phyloP scores from a whole-genome alignment of 2,113 vertebrate genomes.

The Dicaeum eximium region DNA sequence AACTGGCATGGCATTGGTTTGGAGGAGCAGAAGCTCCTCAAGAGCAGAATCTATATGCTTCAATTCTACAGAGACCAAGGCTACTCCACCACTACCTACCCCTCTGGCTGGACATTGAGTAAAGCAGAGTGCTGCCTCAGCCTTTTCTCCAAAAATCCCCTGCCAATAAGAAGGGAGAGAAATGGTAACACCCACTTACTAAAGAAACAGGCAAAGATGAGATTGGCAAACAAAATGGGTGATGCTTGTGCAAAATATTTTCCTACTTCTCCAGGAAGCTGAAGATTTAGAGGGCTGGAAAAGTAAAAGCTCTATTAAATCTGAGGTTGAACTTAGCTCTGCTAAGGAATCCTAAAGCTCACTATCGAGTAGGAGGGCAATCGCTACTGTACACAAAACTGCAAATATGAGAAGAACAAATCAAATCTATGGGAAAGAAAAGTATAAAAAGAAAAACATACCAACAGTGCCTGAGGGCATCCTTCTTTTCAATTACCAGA shows the following conservation, averaged over 20 bases:
- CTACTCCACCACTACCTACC: not conserved
- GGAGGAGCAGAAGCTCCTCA: not conserved
- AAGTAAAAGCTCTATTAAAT: not conserved
- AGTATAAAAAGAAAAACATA: not conserved
- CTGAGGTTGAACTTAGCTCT: not conserved
- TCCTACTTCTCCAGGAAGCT: not conserved
- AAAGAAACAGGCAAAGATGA: not conserved
- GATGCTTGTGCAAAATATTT: not conserved
- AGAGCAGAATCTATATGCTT: not conserved
- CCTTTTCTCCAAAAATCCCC: not conserved
- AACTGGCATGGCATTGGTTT: not conserved
- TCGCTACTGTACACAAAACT: not conserved
- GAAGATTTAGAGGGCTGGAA: not conserved
- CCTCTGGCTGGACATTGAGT: rapidly evolving
- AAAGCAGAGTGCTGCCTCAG: not conserved
- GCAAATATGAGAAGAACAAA: not conserved
- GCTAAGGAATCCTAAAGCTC: not conserved
- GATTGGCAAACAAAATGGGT: not conserved
- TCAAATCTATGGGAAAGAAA: not conserved
- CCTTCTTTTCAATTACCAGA: not conserved
- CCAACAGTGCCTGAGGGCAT: not conserved
- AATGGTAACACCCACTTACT: not conserved
- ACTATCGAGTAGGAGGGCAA: not conserved
- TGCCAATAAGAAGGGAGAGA: not conserved
- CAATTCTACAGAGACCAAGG: rapidly evolving